Percentiles rank a stretch among this genome's conserved stretches.
These are phyloP conservation scores for Brachyhypopomus occidentalis DNA, from an alignment of 2,113 vertebrate genomes.

Conservation along the genomic window DNA sequence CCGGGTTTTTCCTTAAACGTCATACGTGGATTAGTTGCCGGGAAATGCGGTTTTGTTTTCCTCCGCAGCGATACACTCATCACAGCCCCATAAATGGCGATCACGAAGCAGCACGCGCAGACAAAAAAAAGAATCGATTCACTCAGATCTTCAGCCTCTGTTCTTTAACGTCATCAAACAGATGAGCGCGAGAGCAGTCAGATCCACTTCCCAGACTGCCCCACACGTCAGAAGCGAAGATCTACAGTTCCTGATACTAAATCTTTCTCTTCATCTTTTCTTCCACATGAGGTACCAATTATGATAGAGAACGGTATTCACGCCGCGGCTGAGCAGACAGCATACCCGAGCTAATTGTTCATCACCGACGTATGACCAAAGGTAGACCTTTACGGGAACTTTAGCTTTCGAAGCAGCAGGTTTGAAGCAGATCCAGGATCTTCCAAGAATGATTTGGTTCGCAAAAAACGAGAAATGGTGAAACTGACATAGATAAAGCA, in stretches of 20 bases:
- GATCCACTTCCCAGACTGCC: conserved; percentile 68
- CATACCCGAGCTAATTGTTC: not conserved
- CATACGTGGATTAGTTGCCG: too few species aligned
- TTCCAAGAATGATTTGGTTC: not conserved
- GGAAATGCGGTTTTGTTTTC: conserved; percentile 8
- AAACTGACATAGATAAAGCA: too few species aligned
- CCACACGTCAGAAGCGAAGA: conserved; percentile 68
- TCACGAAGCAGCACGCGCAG: not conserved
- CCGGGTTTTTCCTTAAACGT: too few species aligned
- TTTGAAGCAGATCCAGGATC: conserved; percentile 1
- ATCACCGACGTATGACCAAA: not conserved
- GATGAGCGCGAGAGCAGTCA: conserved; percentile 75
- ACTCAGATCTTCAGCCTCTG: conserved; percentile 63
- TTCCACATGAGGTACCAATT: conserved; percentile 72
- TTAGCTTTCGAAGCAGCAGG: not conserved
- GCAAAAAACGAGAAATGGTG: too few species aligned
- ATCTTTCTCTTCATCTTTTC: conserved; percentile 60
- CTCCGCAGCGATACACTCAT: not conserved
- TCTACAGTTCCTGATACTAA: conserved; percentile 68
- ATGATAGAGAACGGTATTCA: conserved; percentile 70
- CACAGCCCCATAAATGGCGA: not conserved
- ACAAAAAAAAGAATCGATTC: conserved; percentile 59
- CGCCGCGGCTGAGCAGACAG: not conserved
- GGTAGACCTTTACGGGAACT: not conserved
- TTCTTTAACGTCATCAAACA: conserved; percentile 70